Base-by-base conservation (phyloP, 2,888 invertebrate species). In the Pseudeuparius sepicola region DNA sequence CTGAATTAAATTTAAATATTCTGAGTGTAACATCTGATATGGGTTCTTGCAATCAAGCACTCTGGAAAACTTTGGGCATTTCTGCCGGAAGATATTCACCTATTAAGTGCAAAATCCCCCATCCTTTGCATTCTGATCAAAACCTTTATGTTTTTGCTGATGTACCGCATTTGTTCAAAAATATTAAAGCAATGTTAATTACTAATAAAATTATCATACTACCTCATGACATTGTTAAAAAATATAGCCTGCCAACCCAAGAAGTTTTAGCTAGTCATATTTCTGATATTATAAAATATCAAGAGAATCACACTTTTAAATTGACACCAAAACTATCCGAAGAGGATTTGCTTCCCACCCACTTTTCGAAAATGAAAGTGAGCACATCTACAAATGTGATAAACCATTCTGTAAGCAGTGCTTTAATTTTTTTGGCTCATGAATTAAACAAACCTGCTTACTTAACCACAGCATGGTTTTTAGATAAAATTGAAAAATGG, bases 391-490 rank as follows among this genome's bases (percentile, higher is more conserved):
- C n/a, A n/a, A n/a, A n/a, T n/a, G n/a, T n/a, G n/a, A 7, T 43
- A 39, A 10, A 42, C 42, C 39, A 41, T 49, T 5, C 12, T 48
- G 10, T 39, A 6, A 43, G 39, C 20, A 41, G 40, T 26, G 39
- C 34, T 6, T 17, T 41, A 14, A 36, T 42, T 17, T 41, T 39
- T 36, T 14, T 42, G n/a, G 24, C 37, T 18, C 39, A 34, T n/a
- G 26, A 38, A 24, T n/a, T 38, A 26, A 27, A 36, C 6, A 40
- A 46, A 31, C 41, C 36, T 17, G 34, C 34, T 24, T 43, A 43
- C 38, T 25, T 37, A 18, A 49, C 47, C 12, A 47, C 48, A 18
- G 47, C 46, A 5, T 50, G 46, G 48, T 49, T 46, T 36, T 15
- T 46, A 6, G 42, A 47, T 36, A 24, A 37, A 15, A 28, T 49